Conservation (phyloP, 2,888 invertebrate genomes). For the Allophyes oxyacanthae region DNA sequence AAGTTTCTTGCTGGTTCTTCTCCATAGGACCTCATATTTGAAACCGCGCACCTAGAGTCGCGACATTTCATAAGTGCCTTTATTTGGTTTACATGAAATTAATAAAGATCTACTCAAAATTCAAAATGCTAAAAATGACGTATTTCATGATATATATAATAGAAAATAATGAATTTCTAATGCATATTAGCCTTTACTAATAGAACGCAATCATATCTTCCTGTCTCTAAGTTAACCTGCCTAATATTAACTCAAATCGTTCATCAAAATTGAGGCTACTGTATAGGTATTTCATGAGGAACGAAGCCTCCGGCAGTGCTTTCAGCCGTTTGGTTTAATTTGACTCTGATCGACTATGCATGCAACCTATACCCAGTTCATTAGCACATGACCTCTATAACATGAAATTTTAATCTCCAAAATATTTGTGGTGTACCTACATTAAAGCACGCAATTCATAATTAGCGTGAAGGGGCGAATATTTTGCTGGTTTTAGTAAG, state of each 20-base stretch:
- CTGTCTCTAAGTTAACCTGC: neutral
- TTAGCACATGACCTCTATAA: constrained; percentile 41
- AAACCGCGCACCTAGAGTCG: too few species aligned
- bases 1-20: too few species aligned
- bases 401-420: too few species aligned
- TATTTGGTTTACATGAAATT: too few species aligned
- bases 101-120: too few species aligned
- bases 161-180: neutral
- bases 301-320: constrained; percentile 52
- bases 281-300: constrained; percentile 73
- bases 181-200: too few species aligned
- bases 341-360: constrained; percentile 63
- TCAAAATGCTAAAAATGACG: too few species aligned
- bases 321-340: constrained; percentile 65
- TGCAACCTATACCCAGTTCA: constrained; percentile 55
- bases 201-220: neutral
- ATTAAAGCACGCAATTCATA: neutral
- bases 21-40: too few species aligned
- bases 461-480: too few species aligned
- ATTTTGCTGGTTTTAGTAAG: too few species aligned
- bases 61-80: too few species aligned
- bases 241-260: constrained; percentile 14
- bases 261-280: constrained; percentile 50
- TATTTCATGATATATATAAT: too few species aligned
- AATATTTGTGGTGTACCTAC: constrained; percentile 2